Evolutionary conservation across 1,140 invertebrate species (phyloP).

Genomic region (Drosophila lacertosa): DNA sequence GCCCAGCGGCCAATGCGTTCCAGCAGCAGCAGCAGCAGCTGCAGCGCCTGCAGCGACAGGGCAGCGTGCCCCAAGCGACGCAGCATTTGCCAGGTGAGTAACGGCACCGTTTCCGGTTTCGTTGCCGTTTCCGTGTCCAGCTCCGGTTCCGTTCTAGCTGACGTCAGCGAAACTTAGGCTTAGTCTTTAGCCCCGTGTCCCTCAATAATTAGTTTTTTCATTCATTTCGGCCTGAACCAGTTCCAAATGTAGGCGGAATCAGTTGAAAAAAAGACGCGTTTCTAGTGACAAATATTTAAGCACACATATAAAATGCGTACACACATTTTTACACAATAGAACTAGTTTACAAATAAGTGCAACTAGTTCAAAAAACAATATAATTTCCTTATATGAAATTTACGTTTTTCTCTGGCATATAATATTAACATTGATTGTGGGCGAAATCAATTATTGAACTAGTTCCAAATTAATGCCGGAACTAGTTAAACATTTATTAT

Average conservation of each 20-base stretch:
- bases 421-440: too few species aligned
- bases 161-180: not conserved
- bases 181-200: conserved; percentile 1
- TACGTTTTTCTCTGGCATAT: too few species aligned
- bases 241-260: conserved; percentile 5
- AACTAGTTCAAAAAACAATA: conserved; percentile 1
- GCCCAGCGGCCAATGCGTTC: conserved; percentile 52
- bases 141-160: not conserved
- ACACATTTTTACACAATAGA: too few species aligned
- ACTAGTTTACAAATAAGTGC: not conserved
- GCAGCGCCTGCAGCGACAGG: conserved; percentile 87
- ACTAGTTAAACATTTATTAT: too few species aligned
- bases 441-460: too few species aligned
- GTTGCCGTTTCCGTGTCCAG: not conserved
- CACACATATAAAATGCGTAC: too few species aligned
- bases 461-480: not conserved
- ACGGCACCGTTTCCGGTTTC: not conserved
- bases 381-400: too few species aligned
- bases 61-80: conserved; percentile 87
- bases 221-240: not conserved
- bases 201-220: not conserved
- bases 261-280: not conserved
- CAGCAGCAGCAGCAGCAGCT: conserved; percentile 80
- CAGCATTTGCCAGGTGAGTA: conserved; percentile 88
- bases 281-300: not conserved